These are phyloP conservation scores for Malaclemys terrapin DNA, from an alignment of 2,113 vertebrate species.

Conservation along the genomic window DNA sequence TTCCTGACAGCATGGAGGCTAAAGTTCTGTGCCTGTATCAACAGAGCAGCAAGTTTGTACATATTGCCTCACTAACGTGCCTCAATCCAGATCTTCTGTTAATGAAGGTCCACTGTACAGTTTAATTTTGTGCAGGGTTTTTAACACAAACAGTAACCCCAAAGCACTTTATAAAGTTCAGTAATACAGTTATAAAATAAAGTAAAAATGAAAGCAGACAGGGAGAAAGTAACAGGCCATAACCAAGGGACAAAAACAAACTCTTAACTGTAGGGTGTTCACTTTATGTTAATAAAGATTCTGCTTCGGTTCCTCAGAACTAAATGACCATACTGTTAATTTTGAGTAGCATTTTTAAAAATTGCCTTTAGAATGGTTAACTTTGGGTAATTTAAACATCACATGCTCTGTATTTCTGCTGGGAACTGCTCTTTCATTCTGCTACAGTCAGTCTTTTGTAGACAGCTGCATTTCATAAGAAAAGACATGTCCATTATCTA, in stretches of 20 bases:
- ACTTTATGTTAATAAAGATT: neutral
- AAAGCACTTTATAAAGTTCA: neutral
- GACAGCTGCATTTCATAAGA: neutral
- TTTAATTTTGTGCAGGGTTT: neutral
- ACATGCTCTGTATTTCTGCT: fast-evolving
- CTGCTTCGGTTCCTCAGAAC: neutral
- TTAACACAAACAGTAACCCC: neutral
- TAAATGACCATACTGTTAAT: neutral
- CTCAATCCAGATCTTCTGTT: too few relatives aligned
- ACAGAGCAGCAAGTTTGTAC: too few relatives aligned
- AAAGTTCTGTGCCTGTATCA: too few relatives aligned
- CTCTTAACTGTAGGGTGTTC: neutral
- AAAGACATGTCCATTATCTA: neutral
- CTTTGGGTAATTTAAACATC: neutral
- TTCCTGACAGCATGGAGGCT: too few relatives aligned
- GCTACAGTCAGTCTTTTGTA: neutral
- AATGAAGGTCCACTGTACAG: neutral
- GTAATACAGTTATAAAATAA: neutral
- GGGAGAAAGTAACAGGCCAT: neutral
- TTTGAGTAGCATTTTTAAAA: neutral
- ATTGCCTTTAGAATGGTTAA: neutral
- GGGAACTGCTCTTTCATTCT: neutral
- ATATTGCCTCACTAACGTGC: too few relatives aligned
- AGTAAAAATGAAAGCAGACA: neutral
- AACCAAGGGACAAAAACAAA: neutral